Evolutionary conservation across 2,113 vertebrate genomes (phyloP).

Genomic region (Tringa solitaria): DNA sequence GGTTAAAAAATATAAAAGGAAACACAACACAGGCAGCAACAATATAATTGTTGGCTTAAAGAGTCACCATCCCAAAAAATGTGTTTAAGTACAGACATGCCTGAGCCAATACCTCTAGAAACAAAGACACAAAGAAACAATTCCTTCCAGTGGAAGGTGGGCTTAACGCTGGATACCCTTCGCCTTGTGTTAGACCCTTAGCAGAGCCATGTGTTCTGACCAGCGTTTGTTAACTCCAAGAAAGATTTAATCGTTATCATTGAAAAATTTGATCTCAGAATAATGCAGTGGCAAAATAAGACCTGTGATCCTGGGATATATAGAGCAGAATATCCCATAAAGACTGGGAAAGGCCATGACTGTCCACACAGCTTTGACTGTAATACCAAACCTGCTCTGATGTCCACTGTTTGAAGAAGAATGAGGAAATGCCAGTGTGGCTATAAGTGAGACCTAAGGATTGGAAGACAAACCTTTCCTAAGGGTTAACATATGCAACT

Average conservation of each 20-base stretch:
- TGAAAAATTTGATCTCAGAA: background rate
- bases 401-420: background rate
- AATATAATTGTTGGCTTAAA: background rate
- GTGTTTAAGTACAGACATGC: background rate
- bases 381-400: background rate
- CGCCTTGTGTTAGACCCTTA: background rate
- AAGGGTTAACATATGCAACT: background rate
- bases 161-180: background rate
- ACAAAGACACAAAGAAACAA: background rate
- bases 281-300: background rate
- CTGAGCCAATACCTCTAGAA: background rate
- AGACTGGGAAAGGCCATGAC: background rate
- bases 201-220: background rate
- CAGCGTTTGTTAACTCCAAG: background rate
- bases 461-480: background rate
- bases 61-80: background rate
- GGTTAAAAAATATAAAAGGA: background rate
- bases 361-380: background rate
- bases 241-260: background rate
- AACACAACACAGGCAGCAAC: background rate
- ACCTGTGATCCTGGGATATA: background rate
- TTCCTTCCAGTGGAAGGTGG: background rate
- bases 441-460: background rate
- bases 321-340: background rate
- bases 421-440: background rate